A percentile compares a stretch with the other conserved stretches of the same genome.
Conservation (phyloP, 2,888 invertebrate species). For the Galerucella calmariensis region DNA sequence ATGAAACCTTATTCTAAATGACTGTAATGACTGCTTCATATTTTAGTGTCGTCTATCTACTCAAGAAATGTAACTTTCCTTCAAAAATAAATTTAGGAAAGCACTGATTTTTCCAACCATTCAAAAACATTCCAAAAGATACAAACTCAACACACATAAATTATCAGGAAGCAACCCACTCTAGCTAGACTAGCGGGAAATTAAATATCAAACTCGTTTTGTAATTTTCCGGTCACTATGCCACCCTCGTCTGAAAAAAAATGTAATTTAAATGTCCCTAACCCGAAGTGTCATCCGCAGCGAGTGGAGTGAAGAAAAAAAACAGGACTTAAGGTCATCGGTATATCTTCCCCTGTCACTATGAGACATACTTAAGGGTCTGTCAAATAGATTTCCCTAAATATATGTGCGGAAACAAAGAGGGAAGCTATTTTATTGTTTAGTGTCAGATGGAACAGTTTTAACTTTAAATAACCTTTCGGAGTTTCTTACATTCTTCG, state of each 20-base stretch:
- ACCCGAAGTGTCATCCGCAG: conserved; percentile 48
- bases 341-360: conserved; percentile 33
- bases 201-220: conserved; percentile 34
- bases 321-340: conserved; percentile 37
- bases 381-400: conserved; percentile 42
- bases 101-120: too few species aligned
- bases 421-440: conserved; percentile 55
- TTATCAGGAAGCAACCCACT: conserved; percentile 25
- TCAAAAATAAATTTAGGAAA: too few species aligned
- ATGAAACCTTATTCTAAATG: too few species aligned
- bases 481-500: conserved; percentile 22
- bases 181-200: conserved; percentile 34
- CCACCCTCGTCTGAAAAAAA: conserved; percentile 53
- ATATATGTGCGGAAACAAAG: conserved; percentile 42
- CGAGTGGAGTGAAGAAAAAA: conserved; percentile 24
- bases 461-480: conserved; percentile 29
- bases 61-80: too few species aligned
- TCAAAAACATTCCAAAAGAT: too few species aligned
- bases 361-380: conserved; percentile 37
- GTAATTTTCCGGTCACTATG: conserved; percentile 49
- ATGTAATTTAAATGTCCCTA: conserved; percentile 62
- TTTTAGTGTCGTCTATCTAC: too few species aligned
- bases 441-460: conserved; percentile 10
- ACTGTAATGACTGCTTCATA: too few species aligned
- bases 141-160: conserved; percentile 23